Base-by-base conservation (phyloP, 1,140 invertebrate species). In the Macrobrachium nipponense region DNA sequence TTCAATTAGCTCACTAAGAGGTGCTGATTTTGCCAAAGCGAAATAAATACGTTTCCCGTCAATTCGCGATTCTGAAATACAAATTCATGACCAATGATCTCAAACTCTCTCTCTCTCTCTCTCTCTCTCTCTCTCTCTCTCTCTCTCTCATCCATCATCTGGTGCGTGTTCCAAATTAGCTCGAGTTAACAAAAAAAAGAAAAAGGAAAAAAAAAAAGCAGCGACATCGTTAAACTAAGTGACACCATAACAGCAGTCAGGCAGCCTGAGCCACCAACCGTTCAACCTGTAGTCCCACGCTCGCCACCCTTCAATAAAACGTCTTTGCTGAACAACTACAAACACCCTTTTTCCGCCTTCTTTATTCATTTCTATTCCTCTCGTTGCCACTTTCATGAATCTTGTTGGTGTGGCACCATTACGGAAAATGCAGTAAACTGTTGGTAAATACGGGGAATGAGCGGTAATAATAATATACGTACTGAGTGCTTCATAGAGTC, bases 401-500 rank as follows among this genome's bases (percentile, higher is more conserved):
- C 27, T 36, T 36, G 27, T 36, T 36, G 27, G 27, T 36, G 27
- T 36, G 27, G 27, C 27, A 36, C 27, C 27, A 36, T 36, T 36
- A 36, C 27, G 23, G 23, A 58, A 79, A 85, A 79, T 73, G 64
- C 76, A 78, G 76, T 85, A 85, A 73, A 70, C 82, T 78, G 43
- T 17, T 51, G 23, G 62, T 68, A 79, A 76, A 79, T 79, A 79
- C n/a, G 58, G 82, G 43, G 76, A 70, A 85, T 79, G 75, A 79
- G 66, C 27, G 62, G 60, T 85, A 79, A 85, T 79, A 79, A 85
- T 79, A 85, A 85, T 85, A 85, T 85, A 85, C 82, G 82, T 85
- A 85, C 60, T 78, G 76, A 85, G 82, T 78, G 75, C 76, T 85
- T 79, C 75, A 79, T 70, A 72, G 64, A 79, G 82, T 79, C 82